Percentiles rank a stretch among this genome's conserved stretches.
phyloP scores from a whole-genome alignment of 2,888 invertebrate genomes.

The Stramonita haemastoma region DNA sequence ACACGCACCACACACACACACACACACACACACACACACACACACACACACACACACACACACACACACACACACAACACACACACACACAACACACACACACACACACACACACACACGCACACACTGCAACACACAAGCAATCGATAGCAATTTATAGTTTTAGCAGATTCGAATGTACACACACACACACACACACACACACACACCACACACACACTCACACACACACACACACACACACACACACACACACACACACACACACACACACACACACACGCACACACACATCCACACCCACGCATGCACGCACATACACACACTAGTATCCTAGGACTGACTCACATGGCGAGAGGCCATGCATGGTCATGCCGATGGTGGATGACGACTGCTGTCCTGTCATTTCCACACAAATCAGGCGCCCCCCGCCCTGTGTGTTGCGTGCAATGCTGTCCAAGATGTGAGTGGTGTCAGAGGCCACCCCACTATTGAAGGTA shows the following conservation, averaged over 20 bases:
- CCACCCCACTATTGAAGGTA: slow-evolving; percentile 28
- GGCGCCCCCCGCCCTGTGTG: slow-evolving; percentile 59
- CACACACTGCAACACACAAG: no score
- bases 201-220: no score
- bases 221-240: neutral
- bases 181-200: no score
- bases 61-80: no score
- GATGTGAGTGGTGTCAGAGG: slow-evolving; percentile 54
- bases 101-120: no score
- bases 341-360: slow-evolving; percentile 44
- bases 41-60: no score
- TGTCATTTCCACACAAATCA: slow-evolving; percentile 64
- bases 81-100: no score
- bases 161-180: no score
- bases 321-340: slow-evolving; percentile 28
- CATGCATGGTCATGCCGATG: slow-evolving; percentile 37
- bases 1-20: no score
- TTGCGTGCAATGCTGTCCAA: slow-evolving; percentile 59
- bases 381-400: slow-evolving; percentile 54
- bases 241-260: neutral
- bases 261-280: neutral
- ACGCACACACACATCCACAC: no score
- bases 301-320: neutral
- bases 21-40: no score
- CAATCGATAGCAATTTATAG: no score